Evolutionary conservation across 1,140 invertebrate genomes (phyloP), one percentile per base, ranked within the genome.

Genomic region (Parasteatoda tepidariorum): DNA sequence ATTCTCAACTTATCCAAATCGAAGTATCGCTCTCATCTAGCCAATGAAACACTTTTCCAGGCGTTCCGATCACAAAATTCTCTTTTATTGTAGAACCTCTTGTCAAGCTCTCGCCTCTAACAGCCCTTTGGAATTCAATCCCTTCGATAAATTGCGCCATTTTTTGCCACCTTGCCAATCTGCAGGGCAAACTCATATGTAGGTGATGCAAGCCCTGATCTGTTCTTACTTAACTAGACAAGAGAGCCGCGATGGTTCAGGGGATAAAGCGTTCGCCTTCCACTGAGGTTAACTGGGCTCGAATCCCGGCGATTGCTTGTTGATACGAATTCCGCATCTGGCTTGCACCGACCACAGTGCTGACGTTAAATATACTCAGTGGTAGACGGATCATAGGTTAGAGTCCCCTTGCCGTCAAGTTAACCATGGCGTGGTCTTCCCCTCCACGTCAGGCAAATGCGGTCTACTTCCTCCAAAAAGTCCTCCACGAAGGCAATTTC

Each of bases 361-460:
- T n/a, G n/a, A n/a, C n/a, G n/a, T n/a, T n/a, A n/a, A n/a, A n/a
- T n/a, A n/a, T n/a, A n/a, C n/a, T n/a, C n/a, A n/a, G n/a, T n/a
- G n/a, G n/a, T n/a, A n/a, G n/a, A n/a, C n/a, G n/a, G n/a, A n/a
- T n/a, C n/a, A n/a, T n/a, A n/a, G n/a, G n/a, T n/a, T n/a, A n/a
- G n/a, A n/a, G n/a, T n/a, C n/a, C n/a, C n/a, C n/a, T n/a, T n/a
- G n/a, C n/a, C n/a, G n/a, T n/a, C n/a, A n/a, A n/a, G n/a, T n/a
- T n/a, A 99, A 99, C 9, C 97, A 96, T 73, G 98, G 97, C n/a
- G 98, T 99, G 92, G 99, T 99, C 64, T 98, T n/a, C n/a, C n/a
- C n/a, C n/a, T n/a, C n/a, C n/a, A n/a, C n/a, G n/a, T n/a, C n/a
- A n/a, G n/a, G n/a, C n/a, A n/a, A n/a, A n/a, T n/a, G n/a, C n/a